Evolutionary conservation across 2,113 vertebrate species (phyloP), one percentile per base, ranked within the genome.

Genomic region (Embiotoca jacksoni): DNA sequence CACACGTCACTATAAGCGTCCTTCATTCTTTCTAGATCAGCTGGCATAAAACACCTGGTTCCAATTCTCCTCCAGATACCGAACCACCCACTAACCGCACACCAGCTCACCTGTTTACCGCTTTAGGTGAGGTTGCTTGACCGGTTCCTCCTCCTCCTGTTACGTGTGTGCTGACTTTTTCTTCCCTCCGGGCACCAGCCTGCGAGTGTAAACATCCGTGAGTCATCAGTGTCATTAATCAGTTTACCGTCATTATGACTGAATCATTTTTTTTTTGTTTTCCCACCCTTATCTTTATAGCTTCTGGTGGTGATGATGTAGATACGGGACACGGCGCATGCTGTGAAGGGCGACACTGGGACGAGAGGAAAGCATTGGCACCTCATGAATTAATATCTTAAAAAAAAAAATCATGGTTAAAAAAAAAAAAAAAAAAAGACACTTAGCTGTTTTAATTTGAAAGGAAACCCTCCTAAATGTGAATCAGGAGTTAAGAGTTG

Each of bases 191-290:
- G 84, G 65, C 64, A 62, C 44, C 55, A 67, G 65, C 31, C n/a
- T 61, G 33, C n/a, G 1, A 46, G 49, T 63, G 69, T 77, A 83
- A 89, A 88, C 63, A 81, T 11, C n/a, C 11, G 39, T 83, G 82
- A 91, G 13, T 91, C 89, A 88, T 65, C 60, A 8, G 41, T 11
- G 56, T 72, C 23, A 32, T 16, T 31, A 32, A 74, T 69, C 65
- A 23, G 14, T 4, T 6, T 57, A 4, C 11, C 2, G 14, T 82
- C 67, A 33, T 50, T 23, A 47, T 32, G n/a, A 41, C 30, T 15
- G 0, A n/a, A 30, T 39, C 46, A 41, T 39, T 4, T 7, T 47
- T 32, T 57, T 33, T 46, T 4, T 41, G 23, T 57, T 33, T 46
- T 4, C 36, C 62, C 32, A 52, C 33, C 46, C 7, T 31, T 30